Evolutionary conservation across 2,888 invertebrate genomes (phyloP).

Genomic region (Synanthedon formicaeformis): DNA sequence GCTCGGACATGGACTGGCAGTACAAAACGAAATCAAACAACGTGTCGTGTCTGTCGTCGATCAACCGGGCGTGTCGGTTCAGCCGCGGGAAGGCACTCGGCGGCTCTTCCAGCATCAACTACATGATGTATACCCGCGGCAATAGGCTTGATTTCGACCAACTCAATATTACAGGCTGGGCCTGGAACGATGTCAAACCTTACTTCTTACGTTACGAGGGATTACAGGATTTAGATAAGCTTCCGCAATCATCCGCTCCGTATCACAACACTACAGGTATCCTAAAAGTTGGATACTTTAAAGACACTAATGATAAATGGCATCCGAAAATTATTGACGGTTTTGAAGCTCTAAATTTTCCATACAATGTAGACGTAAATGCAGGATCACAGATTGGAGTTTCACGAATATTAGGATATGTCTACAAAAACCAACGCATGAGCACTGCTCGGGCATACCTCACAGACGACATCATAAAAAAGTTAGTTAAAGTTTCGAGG

Average conservation of each 20-base stretch:
- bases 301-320: slow-evolving; percentile 32
- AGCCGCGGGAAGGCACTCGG: slow-evolving; percentile 42
- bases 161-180: slow-evolving; percentile 32
- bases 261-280: slow-evolving; percentile 39
- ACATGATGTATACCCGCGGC: slow-evolving; percentile 46
- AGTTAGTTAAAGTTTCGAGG: slow-evolving; percentile 24
- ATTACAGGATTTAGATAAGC: slow-evolving; percentile 18
- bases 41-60: slow-evolving; percentile 32
- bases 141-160: slow-evolving; percentile 28
- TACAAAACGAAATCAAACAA: slow-evolving; percentile 35
- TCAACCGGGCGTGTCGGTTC: slow-evolving; percentile 25
- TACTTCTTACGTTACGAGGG: slow-evolving; percentile 43
- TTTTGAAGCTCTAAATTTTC: slow-evolving; percentile 22
- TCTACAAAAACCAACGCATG: slow-evolving; percentile 30
- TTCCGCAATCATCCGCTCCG: slow-evolving; percentile 28
- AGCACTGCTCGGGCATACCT: slow-evolving; percentile 39
- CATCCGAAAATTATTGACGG: slow-evolving; percentile 24
- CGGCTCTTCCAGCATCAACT: slow-evolving; percentile 46
- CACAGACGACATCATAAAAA: slow-evolving; percentile 18
- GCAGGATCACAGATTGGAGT: slow-evolving; percentile 39
- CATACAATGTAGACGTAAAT: slow-evolving; percentile 35
- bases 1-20: slow-evolving; percentile 32
- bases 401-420: slow-evolving; percentile 27
- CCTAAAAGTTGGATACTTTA: slow-evolving; percentile 29
- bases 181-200: slow-evolving; percentile 33